Conservation (phyloP, 2,888 invertebrate genomes). For the Caenorhabditis macrosperma region DNA sequence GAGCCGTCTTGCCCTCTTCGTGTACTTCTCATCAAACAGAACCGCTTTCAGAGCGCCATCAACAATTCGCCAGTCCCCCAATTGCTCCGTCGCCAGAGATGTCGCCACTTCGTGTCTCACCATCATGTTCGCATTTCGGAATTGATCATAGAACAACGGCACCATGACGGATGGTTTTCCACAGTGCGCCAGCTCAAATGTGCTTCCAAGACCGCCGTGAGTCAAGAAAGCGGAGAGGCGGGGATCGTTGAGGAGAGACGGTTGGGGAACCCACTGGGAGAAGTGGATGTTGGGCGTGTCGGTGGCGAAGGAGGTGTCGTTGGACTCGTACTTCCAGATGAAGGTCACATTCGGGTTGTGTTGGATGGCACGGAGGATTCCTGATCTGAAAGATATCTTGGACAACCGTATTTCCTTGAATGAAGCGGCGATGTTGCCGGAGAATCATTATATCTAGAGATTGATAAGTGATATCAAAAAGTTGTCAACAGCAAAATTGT, state of each 20-base stretch:
- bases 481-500: too few relatives aligned
- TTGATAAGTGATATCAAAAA: too few relatives aligned
- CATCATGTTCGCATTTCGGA: conserved; percentile 53
- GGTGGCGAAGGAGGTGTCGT: conserved; percentile 34
- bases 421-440: too few relatives aligned
- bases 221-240: conserved; percentile 36
- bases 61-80: conserved; percentile 1
- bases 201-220: conserved; percentile 55
- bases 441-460: too few relatives aligned
- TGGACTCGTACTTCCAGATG: conserved; percentile 58
- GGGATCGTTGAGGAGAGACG: conserved; percentile 36
- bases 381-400: conserved; percentile 8
- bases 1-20: conserved; percentile 26
- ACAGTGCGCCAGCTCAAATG: conserved; percentile 35
- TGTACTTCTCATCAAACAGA: conserved; percentile 24
- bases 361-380: conserved; percentile 15
- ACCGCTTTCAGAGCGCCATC: conserved; percentile 21
- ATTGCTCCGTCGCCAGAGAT: conserved; percentile 6
- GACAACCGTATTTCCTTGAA: too few relatives aligned
- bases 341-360: conserved; percentile 44
- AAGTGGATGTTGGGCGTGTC: conserved; percentile 31
- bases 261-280: conserved; percentile 57
- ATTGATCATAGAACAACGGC: conserved; percentile 49
- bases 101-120: conserved; percentile 36
- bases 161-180: conserved; percentile 44